Evolutionary conservation across 2,888 invertebrate genomes (phyloP), one percentile per base, ranked within the genome.

Genomic region (Stenichneumon culpator): DNA sequence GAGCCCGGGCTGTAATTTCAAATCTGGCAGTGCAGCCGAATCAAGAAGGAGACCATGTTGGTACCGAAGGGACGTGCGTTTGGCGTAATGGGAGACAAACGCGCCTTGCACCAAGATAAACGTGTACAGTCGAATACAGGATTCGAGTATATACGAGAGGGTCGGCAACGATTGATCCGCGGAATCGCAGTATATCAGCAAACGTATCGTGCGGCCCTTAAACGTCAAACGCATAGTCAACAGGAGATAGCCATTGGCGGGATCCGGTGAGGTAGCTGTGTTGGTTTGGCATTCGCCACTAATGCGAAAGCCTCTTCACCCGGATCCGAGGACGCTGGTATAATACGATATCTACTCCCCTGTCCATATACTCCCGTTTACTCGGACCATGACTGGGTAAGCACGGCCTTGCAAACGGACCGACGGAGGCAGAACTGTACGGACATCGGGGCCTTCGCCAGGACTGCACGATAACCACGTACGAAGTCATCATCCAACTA

Each of bases 221-320:
- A 74, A 44, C 63, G 74, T 74, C 63, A 74, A 63, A 63, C 63
- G 74, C 63, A 74, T 50, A 28, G 63, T 74, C 63, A 63, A 74
- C 63, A 63, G 47, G 32, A 25, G 39, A 47, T n/a, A 63, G 28
- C 63, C 19, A 14, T 47, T 32, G 22, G 5, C 4, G 19, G 14
- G 57, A 32, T 11, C 47, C 25, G 11, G 19, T 19, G 6, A 28
- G 60, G n/a, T 16, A n/a, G 9, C 25, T 57, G 19, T 14, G 28
- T n/a, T 36, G 63, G n/a, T 60, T 74, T 50, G 57, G 47, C 44
- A 14, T 63, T 28, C 28, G 39, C 63, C 47, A 28, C n/a, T 32
- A 19, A 28, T 47, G 32, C 28, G 14, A 32, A 19, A 44, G 47
- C 60, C 22, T 44, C 22, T 47, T 57, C 22, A 57, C 25, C 57